Percentiles rank a stretch among this genome's conserved stretches.
Evolutionary conservation across 2,888 invertebrate species (phyloP).

Genomic region (Agrotis puta): DNA sequence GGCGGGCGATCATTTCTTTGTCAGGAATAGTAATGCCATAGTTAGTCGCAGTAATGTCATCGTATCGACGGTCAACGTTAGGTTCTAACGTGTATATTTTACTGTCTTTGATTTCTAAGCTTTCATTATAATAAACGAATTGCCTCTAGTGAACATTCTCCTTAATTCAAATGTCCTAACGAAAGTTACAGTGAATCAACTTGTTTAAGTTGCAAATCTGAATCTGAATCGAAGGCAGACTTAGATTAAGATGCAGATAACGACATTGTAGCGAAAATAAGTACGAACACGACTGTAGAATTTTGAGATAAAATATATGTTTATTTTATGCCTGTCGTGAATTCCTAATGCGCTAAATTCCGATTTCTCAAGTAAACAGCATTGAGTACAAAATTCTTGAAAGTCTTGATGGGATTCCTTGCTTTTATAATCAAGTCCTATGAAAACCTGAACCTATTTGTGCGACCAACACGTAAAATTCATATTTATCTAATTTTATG

Average conservation of each 20-base stretch:
- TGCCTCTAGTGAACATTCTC: neutral
- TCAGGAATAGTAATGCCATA: too few species aligned
- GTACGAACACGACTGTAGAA: conserved; percentile 8
- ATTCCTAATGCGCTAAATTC: conserved; percentile 27
- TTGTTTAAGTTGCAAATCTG: conserved; percentile 33
- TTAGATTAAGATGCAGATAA: conserved; percentile 47
- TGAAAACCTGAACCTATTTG: neutral
- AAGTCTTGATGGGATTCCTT: neutral
- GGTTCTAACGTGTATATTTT: too few species aligned
- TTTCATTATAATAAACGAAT: too few species aligned
- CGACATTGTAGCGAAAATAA: conserved; percentile 34
- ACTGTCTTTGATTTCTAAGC: too few species aligned
- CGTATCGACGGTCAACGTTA: too few species aligned
- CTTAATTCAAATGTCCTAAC: conserved; percentile 21
- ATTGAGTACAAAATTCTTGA: neutral
- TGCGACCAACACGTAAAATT: neutral
- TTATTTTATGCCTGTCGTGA: conserved; percentile 18
- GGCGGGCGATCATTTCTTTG: too few species aligned
- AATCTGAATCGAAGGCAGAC: conserved; percentile 39
- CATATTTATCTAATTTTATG: too few species aligned
- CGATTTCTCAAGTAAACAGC: conserved; percentile 2
- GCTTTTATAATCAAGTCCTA: too few species aligned
- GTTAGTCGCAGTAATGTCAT: too few species aligned
- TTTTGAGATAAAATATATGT: conserved; percentile 30
- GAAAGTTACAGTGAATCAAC: conserved; percentile 19